Evolutionary conservation across 1,140 invertebrate genomes (phyloP).

Genomic region (Octopus sinensis): DNA sequence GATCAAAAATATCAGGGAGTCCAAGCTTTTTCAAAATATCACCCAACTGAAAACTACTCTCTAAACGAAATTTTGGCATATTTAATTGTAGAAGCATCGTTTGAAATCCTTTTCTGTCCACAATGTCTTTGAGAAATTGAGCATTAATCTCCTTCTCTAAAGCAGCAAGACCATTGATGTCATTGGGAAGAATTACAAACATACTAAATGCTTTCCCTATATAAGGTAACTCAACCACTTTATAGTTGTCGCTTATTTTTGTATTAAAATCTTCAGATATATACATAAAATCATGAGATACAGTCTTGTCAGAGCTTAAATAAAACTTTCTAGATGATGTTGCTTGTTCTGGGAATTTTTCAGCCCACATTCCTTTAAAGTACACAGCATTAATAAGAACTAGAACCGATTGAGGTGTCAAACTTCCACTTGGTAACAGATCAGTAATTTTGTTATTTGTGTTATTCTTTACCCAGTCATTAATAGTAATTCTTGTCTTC

Average conservation of each 20-base stretch:
- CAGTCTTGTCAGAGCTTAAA: no score
- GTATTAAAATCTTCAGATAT: no score
- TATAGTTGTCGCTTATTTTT: conserved; percentile 55
- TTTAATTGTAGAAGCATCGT: conserved; percentile 32
- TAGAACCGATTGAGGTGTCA: no score
- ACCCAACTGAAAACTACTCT: conserved; percentile 34
- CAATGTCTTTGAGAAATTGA: conserved; percentile 20
- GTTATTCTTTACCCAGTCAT: conserved; percentile 67
- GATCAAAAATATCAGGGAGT: conserved; percentile 30
- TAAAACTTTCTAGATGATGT: conserved; percentile 70
- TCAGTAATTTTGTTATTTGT: conserved; percentile 67
- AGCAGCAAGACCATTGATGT: conserved; percentile 43
- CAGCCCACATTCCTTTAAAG: no score
- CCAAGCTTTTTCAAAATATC: conserved; percentile 52
- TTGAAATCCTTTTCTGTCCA: conserved; percentile 13
- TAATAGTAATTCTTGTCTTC: conserved; percentile 59
- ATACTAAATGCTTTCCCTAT: conserved; percentile 78
- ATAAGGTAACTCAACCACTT: conserved; percentile 73
- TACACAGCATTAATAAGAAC: no score
- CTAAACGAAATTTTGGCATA: conserved; percentile 50
- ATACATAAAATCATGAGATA: no score
- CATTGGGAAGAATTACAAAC: conserved; percentile 60
- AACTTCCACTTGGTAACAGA: conserved; percentile 59
- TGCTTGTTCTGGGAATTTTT: no score
- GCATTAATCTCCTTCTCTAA: conserved; percentile 31